A percentile compares a stretch with the other conserved stretches of the same genome.
Evolutionary conservation across 1,140 invertebrate species (phyloP).

Genomic region (Drosophila bocqueti): DNA sequence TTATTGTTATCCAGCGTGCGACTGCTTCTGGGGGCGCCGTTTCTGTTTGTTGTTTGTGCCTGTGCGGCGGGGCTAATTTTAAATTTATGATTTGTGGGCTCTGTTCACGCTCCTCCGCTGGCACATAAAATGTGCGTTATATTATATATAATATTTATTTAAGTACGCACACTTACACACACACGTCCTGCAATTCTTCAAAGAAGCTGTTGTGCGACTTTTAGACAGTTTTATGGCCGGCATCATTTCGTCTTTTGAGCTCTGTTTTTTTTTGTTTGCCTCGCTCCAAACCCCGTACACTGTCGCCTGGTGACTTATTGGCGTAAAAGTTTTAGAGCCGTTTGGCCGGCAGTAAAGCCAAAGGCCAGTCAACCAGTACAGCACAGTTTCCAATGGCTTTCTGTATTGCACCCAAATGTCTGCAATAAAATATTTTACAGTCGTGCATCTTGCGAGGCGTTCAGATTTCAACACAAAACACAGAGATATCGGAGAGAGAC

Average conservation of each 20-base stretch:
- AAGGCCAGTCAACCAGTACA: constrained; percentile 21
- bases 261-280: neutral
- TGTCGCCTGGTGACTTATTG: constrained; percentile 60
- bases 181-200: constrained; percentile 25
- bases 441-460: constrained; percentile 32
- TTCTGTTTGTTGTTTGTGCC: neutral
- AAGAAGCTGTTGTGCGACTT: constrained; percentile 9
- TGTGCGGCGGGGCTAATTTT: constrained; percentile 35
- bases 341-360: constrained; percentile 18
- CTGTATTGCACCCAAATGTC: constrained; percentile 49
- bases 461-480: constrained; percentile 28
- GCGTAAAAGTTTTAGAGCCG: constrained; percentile 46
- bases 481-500: neutral
- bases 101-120: constrained; percentile 26
- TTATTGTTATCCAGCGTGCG: constrained; percentile 40
- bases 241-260: constrained; percentile 59
- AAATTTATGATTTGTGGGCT: constrained; percentile 68
- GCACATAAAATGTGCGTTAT: neutral
- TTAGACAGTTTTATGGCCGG: constrained; percentile 61
- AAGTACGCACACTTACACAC: constrained; percentile 17
- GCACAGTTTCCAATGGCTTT: constrained; percentile 23
- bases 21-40: neutral
- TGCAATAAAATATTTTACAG: constrained; percentile 62
- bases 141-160: constrained; percentile 21
- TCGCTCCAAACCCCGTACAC: constrained; percentile 4